A percentile compares a stretch with the other conserved stretches of the same genome.
Conservation (phyloP, 2,888 invertebrate species). For the Xanthorhoe spadicearia region DNA sequence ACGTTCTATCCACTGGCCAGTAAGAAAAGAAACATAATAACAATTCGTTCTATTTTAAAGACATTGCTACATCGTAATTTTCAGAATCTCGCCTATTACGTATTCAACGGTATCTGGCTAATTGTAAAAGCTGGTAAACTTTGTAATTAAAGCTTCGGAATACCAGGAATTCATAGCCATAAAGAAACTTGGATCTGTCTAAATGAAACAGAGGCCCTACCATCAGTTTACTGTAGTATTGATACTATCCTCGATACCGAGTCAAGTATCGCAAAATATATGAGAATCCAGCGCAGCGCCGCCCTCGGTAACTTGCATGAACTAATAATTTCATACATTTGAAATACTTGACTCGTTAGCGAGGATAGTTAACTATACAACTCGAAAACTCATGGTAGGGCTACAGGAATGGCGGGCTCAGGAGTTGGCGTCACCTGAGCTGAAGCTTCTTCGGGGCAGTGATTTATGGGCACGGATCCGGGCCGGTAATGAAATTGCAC, state of each 20-base stretch:
- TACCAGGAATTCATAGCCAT: conserved; percentile 76
- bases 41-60: conserved; percentile 14
- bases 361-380: too few relatives aligned
- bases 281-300: too few relatives aligned
- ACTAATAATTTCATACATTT: too few relatives aligned
- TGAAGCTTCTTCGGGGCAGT: conserved; percentile 84
- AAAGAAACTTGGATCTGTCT: conserved; percentile 78
- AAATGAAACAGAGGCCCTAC: too few relatives aligned
- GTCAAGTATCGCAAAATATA: too few relatives aligned
- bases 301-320: too few relatives aligned
- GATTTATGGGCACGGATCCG: conserved; percentile 85
- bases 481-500: conserved; percentile 85
- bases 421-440: conserved; percentile 84
- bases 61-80: conserved; percentile 11
- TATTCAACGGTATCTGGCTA: conserved; percentile 48
- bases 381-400: too few relatives aligned
- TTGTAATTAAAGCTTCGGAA: conserved; percentile 77
- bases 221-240: too few relatives aligned
- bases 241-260: too few relatives aligned
- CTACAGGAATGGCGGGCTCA: conserved; percentile 78
- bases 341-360: too few relatives aligned
- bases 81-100: conserved; percentile 13
- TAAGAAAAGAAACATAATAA: neutral
- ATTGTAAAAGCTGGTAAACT: conserved; percentile 62
- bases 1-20: neutral